These are phyloP conservation scores for Acleris laterana DNA, from an alignment of 2,888 invertebrate genomes.

Conservation along the genomic window DNA sequence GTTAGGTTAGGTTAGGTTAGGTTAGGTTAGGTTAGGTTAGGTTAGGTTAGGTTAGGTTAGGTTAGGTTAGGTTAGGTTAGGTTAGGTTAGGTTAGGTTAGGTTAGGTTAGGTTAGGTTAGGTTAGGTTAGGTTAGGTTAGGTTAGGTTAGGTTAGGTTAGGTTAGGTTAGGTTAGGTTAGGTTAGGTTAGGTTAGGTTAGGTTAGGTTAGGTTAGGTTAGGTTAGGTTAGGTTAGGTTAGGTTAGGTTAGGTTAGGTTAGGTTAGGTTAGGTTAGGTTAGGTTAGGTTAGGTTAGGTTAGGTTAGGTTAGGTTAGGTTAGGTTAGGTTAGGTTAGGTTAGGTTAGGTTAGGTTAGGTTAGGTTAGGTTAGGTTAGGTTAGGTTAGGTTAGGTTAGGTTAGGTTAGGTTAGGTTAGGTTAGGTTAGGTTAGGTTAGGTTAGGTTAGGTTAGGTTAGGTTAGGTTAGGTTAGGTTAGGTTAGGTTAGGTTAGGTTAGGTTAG, in stretches of 20 bases:
- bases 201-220: neutral
- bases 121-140: constrained; percentile 18
- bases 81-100: constrained; percentile 18
- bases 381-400: constrained; percentile 24
- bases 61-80: constrained; percentile 18
- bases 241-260: constrained; percentile 21
- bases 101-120: constrained; percentile 17
- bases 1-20: constrained; percentile 18
- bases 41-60: constrained; percentile 18
- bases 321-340: constrained; percentile 23
- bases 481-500: constrained; percentile 22
- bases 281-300: constrained; percentile 24
- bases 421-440: constrained; percentile 24
- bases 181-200: neutral
- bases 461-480: constrained; percentile 23
- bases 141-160: constrained; percentile 15
- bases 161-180: constrained; percentile 4
- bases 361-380: constrained; percentile 24
- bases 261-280: constrained; percentile 24
- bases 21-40: constrained; percentile 18
- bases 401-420: constrained; percentile 24
- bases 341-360: constrained; percentile 24
- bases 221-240: constrained; percentile 15
- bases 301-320: constrained; percentile 24
- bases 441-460: constrained; percentile 24